Evolutionary conservation across 2,888 invertebrate species (phyloP), one percentile per base, ranked within the genome.

Genomic region (Eupithecia tripunctaria): DNA sequence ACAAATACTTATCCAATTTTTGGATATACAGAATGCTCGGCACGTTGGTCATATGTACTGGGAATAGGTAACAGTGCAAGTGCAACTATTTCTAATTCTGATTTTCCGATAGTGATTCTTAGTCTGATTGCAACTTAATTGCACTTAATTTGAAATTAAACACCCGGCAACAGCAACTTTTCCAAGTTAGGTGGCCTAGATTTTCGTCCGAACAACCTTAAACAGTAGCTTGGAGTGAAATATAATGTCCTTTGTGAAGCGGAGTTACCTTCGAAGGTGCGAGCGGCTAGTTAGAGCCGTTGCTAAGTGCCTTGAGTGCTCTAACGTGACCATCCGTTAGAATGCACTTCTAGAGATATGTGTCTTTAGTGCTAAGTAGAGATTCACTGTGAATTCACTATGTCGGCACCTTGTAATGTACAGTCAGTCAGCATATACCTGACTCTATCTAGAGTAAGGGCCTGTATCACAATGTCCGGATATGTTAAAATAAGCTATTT

Each of bases 171-270:
- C 25, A 56, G 14, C 25, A 25, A 56, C 25, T 51, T 12, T 12
- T 56, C 25, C 56, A 1, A 56, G 25, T 56, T 25, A 56, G 12
- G 25, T 14, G 25, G 56, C 25, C 56, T 56, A 56, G 12, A 56
- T 56, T 56, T 56, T 5, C 25, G 5, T 14, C 5, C 3, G 10
- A 51, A 56, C 56, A 14, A 56, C 56, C 21, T 51, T 51, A 21
- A 51, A 51, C 51, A 51, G 21, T 51, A 56, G 25, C 56, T 25
- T 21, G 25, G 56, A 56, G 56, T 56, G 56, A 25, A 56, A 56
- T 56, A 25, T 56, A 25, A 56, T 25, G 25, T 56, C 25, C 56
- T 56, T 56, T 56, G 56, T 56, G 56, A 56, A 56, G 56, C 3
- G 14, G 25, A 56, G 56, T 56, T 56, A 25, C 56, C 56, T 56